These are phyloP conservation scores for Acanthis flammea DNA, from an alignment of 2,797 vertebrate species.

Conservation along the genomic window DNA sequence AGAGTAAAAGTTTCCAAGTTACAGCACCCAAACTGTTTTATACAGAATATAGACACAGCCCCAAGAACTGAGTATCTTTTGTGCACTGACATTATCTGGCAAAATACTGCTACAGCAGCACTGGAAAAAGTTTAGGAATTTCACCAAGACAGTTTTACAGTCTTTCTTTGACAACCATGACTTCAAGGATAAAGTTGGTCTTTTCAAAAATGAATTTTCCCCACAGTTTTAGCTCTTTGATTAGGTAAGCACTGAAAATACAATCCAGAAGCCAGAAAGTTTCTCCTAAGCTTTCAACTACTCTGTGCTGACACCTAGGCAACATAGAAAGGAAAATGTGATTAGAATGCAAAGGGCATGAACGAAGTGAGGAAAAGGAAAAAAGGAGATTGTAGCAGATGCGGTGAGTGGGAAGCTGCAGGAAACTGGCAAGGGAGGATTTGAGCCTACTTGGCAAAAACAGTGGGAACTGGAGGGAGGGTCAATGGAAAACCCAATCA, in stretches of 20 bases:
- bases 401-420: conserved; percentile 17
- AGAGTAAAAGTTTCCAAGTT: background rate
- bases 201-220: background rate
- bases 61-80: background rate
- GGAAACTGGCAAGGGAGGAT: conserved; percentile 22
- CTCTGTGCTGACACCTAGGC: conserved; percentile 38
- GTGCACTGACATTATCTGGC: background rate
- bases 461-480: conserved; percentile 29
- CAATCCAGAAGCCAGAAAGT: background rate
- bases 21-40: background rate
- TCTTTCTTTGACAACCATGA: background rate
- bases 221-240: background rate
- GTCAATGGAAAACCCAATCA: conserved; percentile 18
- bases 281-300: conserved; percentile 24
- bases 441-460: conserved; percentile 35
- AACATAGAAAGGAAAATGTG: conserved; percentile 46
- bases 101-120: background rate
- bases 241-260: conserved; percentile 33
- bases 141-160: background rate
- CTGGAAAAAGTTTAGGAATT: background rate
- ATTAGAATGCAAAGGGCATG: conserved; percentile 39
- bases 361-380: conserved; percentile 32
- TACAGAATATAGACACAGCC: background rate
- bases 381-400: conserved; percentile 3
- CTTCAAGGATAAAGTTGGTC: background rate